A percentile compares a stretch with the other conserved stretches of the same genome.
phyloP scores from a whole-genome alignment of 2,113 vertebrate genomes.

The Zosterops borbonicus region DNA sequence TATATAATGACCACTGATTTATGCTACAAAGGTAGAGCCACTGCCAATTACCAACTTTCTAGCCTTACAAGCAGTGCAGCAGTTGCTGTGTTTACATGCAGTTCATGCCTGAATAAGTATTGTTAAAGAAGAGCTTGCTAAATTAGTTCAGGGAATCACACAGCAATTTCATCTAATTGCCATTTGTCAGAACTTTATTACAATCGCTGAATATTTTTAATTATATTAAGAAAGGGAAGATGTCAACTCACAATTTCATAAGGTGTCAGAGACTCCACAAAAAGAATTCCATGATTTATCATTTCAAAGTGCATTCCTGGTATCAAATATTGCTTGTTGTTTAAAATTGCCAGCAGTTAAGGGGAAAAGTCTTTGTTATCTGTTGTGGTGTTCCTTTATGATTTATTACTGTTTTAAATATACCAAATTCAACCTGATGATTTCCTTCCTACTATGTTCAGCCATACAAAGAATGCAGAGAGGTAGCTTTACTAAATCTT shows the following conservation, averaged over 20 bases:
- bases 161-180: constrained; percentile 54
- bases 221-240: constrained; percentile 32
- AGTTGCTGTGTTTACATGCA: not conserved
- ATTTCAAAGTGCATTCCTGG: rapidly evolving
- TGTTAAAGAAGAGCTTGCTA: constrained; percentile 34
- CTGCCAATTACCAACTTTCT: not conserved
- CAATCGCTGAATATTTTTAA: constrained; percentile 37
- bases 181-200: constrained; percentile 44
- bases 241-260: not conserved
- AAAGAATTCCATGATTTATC: not conserved
- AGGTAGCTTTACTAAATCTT: not conserved
- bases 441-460: not conserved
- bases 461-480: not conserved
- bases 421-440: not conserved
- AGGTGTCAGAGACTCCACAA: not conserved
- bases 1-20: not conserved
- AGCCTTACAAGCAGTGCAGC: not conserved
- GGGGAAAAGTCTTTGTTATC: not conserved
- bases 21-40: not conserved
- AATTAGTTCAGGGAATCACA: constrained; percentile 42
- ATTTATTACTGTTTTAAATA: not conserved
- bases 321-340: not conserved
- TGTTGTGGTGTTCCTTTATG: not conserved
- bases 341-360: not conserved
- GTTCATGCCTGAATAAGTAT: not conserved